Evolutionary conservation across 92 coral and sea anemone species (phyloP), one percentile per base, ranked within the genome.

Genomic region (Parazoanthus swiftii): DNA sequence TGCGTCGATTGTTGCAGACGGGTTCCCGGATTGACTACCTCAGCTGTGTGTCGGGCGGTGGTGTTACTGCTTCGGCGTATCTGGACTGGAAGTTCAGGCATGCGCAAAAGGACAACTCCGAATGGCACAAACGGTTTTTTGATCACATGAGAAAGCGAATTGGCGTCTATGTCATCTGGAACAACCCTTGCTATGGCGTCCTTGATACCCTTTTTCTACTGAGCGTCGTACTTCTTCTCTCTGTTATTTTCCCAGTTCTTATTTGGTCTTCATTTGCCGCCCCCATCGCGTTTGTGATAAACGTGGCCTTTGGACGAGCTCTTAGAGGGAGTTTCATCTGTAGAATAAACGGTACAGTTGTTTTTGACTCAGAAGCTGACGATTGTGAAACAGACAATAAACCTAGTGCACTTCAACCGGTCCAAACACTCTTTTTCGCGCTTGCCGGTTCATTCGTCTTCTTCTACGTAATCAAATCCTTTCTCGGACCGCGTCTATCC

Each of bases 11-110:
- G 36, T 75, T 89, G 56, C 88, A 89, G 81, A 89, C 70, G 58
- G 25, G 43, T 42, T 86, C 86, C 39, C 63, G 23, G 76, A 35
- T 89, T 85, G 91, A 89, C 48, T 89, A 63, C 21, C 80, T 89
- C 51, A 89, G 91, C 72, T 84, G 91, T 65, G 91, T 89, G 2
- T 85, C 91, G 42, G 91, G 91, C 8, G 91, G 91, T 8, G 91
- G 91, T 20, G 42, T 74, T 3, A 76, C 78, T 46, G 91, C 88
- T 56, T 86, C 89, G 43, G 77, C 91, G 25, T 89, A 89, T 77
- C 26, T 89, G 38, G 88, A 89, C 44, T 89, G 91, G 91, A 89
- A 89, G 76, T 89, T 75, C 44, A 86, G 82, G 63, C 85, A 89
- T 84, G 76, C 81, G 13, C 88, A 87, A 6, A 43, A 51, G 20